Percentiles rank a stretch among this genome's conserved stretches.
Evolutionary conservation across 2,113 vertebrate species (phyloP).

Genomic region (Neogobius melanostomus): DNA sequence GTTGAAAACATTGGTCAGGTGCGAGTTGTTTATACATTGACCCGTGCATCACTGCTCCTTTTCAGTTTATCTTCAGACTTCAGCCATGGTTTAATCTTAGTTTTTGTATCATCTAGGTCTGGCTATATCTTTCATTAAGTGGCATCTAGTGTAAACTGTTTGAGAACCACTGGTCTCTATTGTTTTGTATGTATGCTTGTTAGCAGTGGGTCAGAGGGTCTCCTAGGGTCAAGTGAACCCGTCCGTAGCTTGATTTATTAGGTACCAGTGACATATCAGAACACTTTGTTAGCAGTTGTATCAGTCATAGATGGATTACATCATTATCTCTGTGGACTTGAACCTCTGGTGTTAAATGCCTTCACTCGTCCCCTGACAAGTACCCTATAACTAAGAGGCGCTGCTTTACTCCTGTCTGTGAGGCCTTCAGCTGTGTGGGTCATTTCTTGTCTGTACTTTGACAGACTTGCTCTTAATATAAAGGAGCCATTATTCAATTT

Average conservation of each 20-base stretch:
- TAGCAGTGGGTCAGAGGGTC: too few relatives aligned
- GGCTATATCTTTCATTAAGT: too few relatives aligned
- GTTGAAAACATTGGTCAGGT: too few relatives aligned
- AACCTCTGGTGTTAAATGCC: slow-evolving; percentile 45
- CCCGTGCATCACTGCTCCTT: too few relatives aligned
- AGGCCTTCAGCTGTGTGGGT: not conserved
- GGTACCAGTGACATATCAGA: not conserved
- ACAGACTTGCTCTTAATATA: not conserved
- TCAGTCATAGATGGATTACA: slow-evolving; percentile 27
- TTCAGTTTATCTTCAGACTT: too few relatives aligned
- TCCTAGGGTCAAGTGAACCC: not conserved
- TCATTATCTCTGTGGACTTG: slow-evolving; percentile 26
- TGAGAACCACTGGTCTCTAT: too few relatives aligned
- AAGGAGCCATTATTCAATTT: not conserved
- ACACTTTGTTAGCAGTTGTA: slow-evolving; percentile 10
- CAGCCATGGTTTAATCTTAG: too few relatives aligned
- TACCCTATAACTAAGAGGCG: not conserved
- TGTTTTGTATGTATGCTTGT: too few relatives aligned
- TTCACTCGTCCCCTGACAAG: slow-evolving; percentile 15
- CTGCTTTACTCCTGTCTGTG: slow-evolving; percentile 17
- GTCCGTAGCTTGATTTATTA: not conserved
- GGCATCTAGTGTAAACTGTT: too few relatives aligned
- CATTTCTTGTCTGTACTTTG: not conserved
- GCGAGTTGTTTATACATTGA: too few relatives aligned
- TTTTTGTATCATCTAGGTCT: too few relatives aligned